Evolutionary conservation across 1,140 invertebrate species (phyloP).

Genomic region (Oreohelix idahoensis): DNA sequence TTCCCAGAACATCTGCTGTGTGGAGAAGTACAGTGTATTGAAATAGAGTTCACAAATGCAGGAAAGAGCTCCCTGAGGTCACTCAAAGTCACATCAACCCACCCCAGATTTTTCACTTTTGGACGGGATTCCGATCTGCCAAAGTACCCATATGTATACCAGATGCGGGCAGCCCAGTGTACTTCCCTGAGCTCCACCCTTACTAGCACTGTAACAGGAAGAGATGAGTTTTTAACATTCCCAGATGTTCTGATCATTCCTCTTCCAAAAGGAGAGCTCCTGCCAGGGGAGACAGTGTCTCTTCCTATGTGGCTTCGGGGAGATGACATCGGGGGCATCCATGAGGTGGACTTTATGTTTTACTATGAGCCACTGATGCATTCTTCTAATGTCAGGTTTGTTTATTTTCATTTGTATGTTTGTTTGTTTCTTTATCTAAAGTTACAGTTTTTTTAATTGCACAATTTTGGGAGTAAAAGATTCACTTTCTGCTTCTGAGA

Average conservation of each 20-base stretch:
- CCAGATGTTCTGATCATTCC: slow-evolving; percentile 59
- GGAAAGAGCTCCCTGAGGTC: slow-evolving; percentile 80
- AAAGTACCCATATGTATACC: slow-evolving; percentile 61
- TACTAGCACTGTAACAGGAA: slow-evolving; percentile 17
- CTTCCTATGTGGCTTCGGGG: slow-evolving; percentile 81
- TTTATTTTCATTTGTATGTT: background rate
- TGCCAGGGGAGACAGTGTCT: slow-evolving; percentile 76
- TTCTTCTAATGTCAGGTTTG: slow-evolving; percentile 66
- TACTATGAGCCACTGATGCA: slow-evolving; percentile 80
- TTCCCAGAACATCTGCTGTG: slow-evolving; percentile 81
- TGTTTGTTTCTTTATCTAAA: too few species aligned
- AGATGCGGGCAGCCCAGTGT: slow-evolving; percentile 41
- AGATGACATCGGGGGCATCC: slow-evolving; percentile 78
- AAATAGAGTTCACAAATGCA: slow-evolving; percentile 81
- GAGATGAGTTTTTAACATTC: slow-evolving; percentile 24
- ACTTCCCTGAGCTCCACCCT: slow-evolving; percentile 19
- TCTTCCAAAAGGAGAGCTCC: slow-evolving; percentile 68
- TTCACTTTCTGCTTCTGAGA: too few species aligned
- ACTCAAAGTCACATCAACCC: slow-evolving; percentile 80
- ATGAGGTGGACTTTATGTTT: slow-evolving; percentile 81
- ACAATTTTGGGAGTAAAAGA: too few species aligned
- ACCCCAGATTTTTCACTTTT: slow-evolving; percentile 81
- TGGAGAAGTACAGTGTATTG: slow-evolving; percentile 81
- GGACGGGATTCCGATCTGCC: slow-evolving; percentile 61
- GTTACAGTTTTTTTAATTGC: too few species aligned